Percentiles rank a stretch among this genome's conserved stretches.
Evolutionary conservation across 2,797 vertebrate species (phyloP).

Genomic region (Mionectes olivaceus): DNA sequence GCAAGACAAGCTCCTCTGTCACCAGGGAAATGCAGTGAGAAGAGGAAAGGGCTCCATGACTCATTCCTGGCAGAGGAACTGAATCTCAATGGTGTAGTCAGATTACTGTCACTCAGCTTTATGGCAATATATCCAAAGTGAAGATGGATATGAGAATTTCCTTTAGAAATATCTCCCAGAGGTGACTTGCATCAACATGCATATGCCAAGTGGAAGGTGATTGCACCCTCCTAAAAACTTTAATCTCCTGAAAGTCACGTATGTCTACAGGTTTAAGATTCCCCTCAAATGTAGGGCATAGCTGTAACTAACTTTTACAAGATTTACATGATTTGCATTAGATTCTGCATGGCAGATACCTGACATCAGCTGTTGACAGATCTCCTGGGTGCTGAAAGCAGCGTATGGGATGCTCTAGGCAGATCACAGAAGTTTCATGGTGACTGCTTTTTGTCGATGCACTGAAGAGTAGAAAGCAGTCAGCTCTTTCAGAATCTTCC

Average conservation of each 20-base stretch:
- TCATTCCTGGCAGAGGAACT: background rate
- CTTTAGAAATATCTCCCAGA: background rate
- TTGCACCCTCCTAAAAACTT: background rate
- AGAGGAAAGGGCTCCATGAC: background rate
- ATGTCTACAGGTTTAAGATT: background rate
- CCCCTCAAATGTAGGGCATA: background rate
- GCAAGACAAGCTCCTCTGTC: background rate
- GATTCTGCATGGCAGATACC: background rate
- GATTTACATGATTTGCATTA: background rate
- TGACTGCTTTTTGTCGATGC: constrained; percentile 10
- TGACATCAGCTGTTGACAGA: background rate
- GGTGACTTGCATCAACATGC: background rate
- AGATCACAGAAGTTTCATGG: background rate
- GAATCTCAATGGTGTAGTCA: background rate
- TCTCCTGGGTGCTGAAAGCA: constrained; percentile 7
- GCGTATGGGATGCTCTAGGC: background rate
- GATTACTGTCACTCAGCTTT: background rate
- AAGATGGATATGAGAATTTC: background rate
- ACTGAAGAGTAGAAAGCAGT: background rate
- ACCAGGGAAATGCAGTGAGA: background rate
- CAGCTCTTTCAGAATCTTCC: background rate
- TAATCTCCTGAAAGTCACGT: background rate
- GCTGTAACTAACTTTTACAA: background rate
- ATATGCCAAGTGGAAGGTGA: background rate
- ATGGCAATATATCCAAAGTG: background rate